These are phyloP conservation scores for Pocillopora damicornis DNA, from an alignment of 64 coral and sea anemone genomes.

Conservation along the genomic window DNA sequence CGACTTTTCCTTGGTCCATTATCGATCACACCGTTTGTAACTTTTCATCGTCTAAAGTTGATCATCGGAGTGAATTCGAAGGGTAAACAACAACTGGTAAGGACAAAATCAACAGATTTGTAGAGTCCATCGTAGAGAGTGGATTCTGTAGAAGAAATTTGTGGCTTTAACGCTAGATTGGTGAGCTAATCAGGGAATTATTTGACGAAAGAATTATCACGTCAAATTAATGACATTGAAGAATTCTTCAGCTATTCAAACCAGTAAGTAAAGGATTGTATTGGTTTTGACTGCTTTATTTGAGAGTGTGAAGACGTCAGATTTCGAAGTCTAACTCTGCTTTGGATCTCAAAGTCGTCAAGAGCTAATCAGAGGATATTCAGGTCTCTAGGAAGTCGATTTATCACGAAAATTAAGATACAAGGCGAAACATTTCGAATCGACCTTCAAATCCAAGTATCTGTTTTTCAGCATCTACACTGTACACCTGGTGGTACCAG, in stretches of 20 bases:
- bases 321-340: no score
- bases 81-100: not conserved
- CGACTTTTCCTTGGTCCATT: not conserved
- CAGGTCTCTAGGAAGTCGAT: no score
- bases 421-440: not conserved
- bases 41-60: no score
- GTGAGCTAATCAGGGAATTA: constrained; percentile 18
- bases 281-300: no score
- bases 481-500: not conserved
- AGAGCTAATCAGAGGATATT: no score
- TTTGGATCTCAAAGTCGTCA: no score
- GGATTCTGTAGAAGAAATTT: not conserved
- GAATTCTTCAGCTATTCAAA: no score
- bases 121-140: not conserved
- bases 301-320: no score
- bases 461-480: not conserved
- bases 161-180: not conserved
- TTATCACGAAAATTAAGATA: no score
- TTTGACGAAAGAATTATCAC: constrained; percentile 27
- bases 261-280: no score
- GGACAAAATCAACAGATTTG: not conserved
- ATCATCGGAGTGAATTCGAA: no score
- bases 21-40: not conserved
- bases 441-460: not conserved
- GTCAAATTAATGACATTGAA: constrained; percentile 15